Conservation (phyloP, 2,888 invertebrate genomes). For the Acleris cristana region DNA sequence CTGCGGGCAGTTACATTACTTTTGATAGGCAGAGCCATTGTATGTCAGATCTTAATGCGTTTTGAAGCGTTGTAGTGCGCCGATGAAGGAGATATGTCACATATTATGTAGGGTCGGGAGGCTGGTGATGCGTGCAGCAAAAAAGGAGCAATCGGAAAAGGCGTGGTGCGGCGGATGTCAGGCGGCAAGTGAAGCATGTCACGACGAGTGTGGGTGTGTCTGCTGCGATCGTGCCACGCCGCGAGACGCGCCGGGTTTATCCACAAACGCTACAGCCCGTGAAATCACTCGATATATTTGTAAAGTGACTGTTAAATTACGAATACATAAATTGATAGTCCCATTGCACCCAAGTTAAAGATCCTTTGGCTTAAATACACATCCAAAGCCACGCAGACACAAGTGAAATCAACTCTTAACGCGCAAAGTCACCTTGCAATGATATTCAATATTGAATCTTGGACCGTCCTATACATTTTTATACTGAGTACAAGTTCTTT, state of each 20-base stretch:
- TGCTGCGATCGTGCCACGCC: slow-evolving; percentile 42
- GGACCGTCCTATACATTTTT: slow-evolving; percentile 44
- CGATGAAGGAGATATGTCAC: slow-evolving; percentile 50
- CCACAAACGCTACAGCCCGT: slow-evolving; percentile 14
- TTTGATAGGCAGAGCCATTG: slow-evolving; percentile 51
- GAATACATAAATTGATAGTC: too few relatives aligned
- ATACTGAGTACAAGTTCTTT: slow-evolving; percentile 39
- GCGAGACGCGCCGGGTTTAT: slow-evolving; percentile 45
- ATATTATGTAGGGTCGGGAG: slow-evolving; percentile 39
- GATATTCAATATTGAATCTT: slow-evolving; percentile 43
- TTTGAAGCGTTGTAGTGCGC: slow-evolving; percentile 46
- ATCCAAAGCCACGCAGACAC: neutral
- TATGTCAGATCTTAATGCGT: slow-evolving; percentile 49
- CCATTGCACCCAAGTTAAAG: too few relatives aligned
- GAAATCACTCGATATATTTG: slow-evolving; percentile 15
- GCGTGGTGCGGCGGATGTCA: slow-evolving; percentile 56
- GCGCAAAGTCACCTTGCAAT: neutral
- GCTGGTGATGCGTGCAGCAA: slow-evolving; percentile 48
- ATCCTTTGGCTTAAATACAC: neutral
- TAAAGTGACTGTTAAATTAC: neutral
- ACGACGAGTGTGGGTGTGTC: slow-evolving; percentile 48
- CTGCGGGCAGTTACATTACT: slow-evolving; percentile 46
- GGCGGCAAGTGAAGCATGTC: slow-evolving; percentile 54
- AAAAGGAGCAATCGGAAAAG: slow-evolving; percentile 60
- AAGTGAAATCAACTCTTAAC: neutral